Base-by-base conservation (phyloP, 92 coral and sea anemone genomes). In the Parazoanthus darwini region DNA sequence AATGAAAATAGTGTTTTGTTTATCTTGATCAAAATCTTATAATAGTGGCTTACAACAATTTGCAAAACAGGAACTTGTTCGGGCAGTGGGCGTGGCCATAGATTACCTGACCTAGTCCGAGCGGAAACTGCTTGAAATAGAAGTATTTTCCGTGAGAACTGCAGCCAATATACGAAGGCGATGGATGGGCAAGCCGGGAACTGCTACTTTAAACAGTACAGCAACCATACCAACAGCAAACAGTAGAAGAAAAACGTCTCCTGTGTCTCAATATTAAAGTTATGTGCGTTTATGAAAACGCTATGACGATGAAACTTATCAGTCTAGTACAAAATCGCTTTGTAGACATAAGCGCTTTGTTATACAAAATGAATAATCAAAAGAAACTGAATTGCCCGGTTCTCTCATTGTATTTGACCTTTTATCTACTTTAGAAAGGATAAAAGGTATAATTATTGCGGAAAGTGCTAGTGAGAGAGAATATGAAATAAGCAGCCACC, bases 31-130 rank as follows among this genome's bases (percentile, higher is more conserved):
- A 63, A 6, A 6, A 2, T 63, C 68, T 63, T 63, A 63, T 63
- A 16, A 63, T 63, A 63, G 68, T 63, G 26, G n/a, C n/a, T 63
- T 23, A 20, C 26, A 54, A 23, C 70, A 63, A 23, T 22, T 20
- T 5, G 15, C n/a, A 76, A 76, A 33, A 20, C 54, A 76, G 80
- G 80, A 76, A 76, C 26, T 76, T 76, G 80, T 76, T 76, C 54
- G 5, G 9, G 80, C 18, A 38, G n/a, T 36, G 46, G 80, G 80
- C 26, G 80, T 76, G 33, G 80, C 20, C 43, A 14, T 5, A 74
- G 35, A 4, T 63, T 63, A 76, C 3, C 0, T 76, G 50, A 76
- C 80, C 80, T 44, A 48, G 51, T 6, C 1, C 15, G 80, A 76
- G 51, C 39, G 37, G 23, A 76, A 76, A n/a, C 10, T 22, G 9